Evolutionary conservation across 2,113 vertebrate genomes (phyloP).

Genomic region (Bubo blakistoni): DNA sequence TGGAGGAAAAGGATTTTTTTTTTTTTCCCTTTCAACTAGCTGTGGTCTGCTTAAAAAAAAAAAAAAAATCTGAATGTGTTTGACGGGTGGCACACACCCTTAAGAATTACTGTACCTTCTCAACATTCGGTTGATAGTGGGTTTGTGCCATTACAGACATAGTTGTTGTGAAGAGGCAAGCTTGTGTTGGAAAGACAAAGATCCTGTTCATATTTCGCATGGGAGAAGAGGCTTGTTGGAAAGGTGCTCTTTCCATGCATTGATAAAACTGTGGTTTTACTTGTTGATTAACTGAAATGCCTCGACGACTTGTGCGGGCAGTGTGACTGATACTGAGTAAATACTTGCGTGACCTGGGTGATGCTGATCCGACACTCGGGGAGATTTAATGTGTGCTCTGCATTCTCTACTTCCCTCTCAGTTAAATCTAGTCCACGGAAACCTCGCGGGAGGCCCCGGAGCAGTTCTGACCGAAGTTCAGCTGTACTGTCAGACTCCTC

Average conservation of each 20-base stretch:
- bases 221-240: background rate
- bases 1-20: background rate
- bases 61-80: background rate
- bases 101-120: background rate
- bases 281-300: background rate
- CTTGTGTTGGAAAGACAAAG: background rate
- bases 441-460: constrained; percentile 81
- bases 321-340: background rate
- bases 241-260: background rate
- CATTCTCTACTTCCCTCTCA: constrained; percentile 65
- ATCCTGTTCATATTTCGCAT: background rate
- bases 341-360: background rate
- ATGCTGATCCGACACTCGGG: fast-evolving
- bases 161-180: background rate
- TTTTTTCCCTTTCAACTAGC: background rate
- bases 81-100: background rate
- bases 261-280: background rate
- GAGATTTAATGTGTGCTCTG: constrained; percentile 46
- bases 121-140: background rate
- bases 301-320: background rate
- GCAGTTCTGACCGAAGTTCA: constrained; percentile 73
- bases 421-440: constrained; percentile 79
- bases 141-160: background rate
- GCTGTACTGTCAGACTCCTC: constrained; percentile 72
- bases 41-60: background rate